Evolutionary conservation across 1,140 invertebrate species (phyloP).

Genomic region (Temnothorax nylanderi): DNA sequence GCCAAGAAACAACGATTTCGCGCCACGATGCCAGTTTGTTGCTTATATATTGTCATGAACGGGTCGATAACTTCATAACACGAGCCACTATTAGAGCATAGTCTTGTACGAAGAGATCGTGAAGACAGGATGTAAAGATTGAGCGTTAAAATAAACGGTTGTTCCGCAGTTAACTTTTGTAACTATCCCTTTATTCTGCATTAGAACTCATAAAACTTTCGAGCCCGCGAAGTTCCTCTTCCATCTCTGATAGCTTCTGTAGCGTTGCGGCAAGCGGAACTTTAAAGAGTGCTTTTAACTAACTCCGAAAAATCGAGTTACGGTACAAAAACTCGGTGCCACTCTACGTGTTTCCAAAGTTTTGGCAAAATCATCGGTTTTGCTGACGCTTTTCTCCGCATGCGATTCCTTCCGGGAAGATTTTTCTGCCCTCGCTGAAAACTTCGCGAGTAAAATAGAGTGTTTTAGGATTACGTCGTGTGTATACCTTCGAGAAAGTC

Average conservation of each 20-base stretch:
- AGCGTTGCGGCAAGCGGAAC: conserved; percentile 42
- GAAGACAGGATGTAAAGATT: conserved; percentile 59
- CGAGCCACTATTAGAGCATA: neutral
- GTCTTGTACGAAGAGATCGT: conserved; percentile 5
- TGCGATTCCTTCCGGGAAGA: conserved; percentile 35
- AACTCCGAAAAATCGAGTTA: conserved; percentile 59
- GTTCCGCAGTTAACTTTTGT: conserved; percentile 34
- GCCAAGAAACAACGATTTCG: neutral
- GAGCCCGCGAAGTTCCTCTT: conserved; percentile 28
- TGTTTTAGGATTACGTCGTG: conserved; percentile 25
- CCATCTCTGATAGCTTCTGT: conserved; percentile 53
- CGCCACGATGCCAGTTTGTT: neutral
- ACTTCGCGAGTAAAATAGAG: conserved; percentile 17
- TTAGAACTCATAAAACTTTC: conserved; percentile 57
- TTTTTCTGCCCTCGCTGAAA: conserved; percentile 36
- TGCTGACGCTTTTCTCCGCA: conserved; percentile 2
- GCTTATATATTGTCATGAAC: neutral
- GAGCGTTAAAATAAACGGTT: conserved; percentile 59
- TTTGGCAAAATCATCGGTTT: conserved; percentile 54
- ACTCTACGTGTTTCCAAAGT: conserved; percentile 45
- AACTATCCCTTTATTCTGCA: conserved; percentile 59
- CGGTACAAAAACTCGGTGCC: conserved; percentile 51
- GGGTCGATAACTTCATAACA: conserved; percentile 20
- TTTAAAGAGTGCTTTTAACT: conserved; percentile 60
- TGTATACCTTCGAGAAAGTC: neutral